Evolutionary conservation across 2,113 vertebrate species (phyloP), one percentile per base, ranked within the genome.

Genomic region (Coryphaenoides rupestris): DNA sequence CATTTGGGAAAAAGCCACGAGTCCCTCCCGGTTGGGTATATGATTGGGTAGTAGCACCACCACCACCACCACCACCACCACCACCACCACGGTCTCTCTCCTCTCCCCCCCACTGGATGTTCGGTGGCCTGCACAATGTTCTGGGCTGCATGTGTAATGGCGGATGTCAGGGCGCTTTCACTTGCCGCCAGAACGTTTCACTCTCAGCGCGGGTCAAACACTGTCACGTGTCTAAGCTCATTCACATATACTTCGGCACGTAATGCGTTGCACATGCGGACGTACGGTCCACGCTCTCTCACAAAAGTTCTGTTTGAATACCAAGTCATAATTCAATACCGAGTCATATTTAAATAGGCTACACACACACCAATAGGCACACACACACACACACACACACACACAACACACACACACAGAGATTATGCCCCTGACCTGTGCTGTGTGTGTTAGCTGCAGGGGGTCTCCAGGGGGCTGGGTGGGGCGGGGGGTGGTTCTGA

Each of bases 131-230:
- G 87, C 78, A 83, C 77, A 83, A 76, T 86, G 81, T 89, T 84
- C 63, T 59, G 61, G 75, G 65, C 66, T 60, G 67, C 65, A 55
- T 69, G 76, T 68, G 61, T 87, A 85, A 88, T 82, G 33, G 68
- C 61, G 77, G 66, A 72, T 85, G 87, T 89, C 86, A 87, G 76
- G 59, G 68, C 73, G 54, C 77, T 88, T 81, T 85, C 45, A 68
- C 60, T 58, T 58, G 22, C 69, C 50, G 68, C 82, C 87, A 84
- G 80, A 62, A 58, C 70, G 77, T 57, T 71, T 28, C 54, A 68
- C 60, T 45, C 68, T 83, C 71, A 50, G 63, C 62, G 10, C 15
- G 49, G 72, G 80, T 72, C 68, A 54, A 63, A 47, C 53, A 64
- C 65, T 80, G 73, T 78, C 60, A 10, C 59, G 57, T 68, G 56